These are phyloP conservation scores for Calypte anna DNA, from an alignment of 2,113 vertebrate species.

Conservation along the genomic window DNA sequence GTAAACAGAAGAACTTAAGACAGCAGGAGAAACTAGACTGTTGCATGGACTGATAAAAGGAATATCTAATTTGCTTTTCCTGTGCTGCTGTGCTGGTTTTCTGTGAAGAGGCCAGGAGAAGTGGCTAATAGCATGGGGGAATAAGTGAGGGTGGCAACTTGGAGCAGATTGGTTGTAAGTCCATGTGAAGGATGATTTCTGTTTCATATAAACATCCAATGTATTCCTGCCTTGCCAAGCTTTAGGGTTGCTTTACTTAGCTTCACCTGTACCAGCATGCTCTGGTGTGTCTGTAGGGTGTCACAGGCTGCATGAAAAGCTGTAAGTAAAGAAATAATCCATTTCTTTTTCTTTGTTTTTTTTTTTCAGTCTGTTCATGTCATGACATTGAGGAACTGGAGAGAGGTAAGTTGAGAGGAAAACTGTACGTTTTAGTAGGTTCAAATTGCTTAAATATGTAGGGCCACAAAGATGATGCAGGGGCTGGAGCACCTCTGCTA, in stretches of 20 bases:
- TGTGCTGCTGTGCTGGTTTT: not conserved
- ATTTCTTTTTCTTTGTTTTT: not conserved
- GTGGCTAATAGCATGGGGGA: not conserved
- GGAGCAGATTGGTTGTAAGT: not conserved
- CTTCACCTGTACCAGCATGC: not conserved
- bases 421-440: not conserved
- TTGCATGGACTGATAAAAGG: not conserved
- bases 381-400: slow-evolving; percentile 92
- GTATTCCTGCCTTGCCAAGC: not conserved
- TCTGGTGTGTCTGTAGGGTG: not conserved
- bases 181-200: not conserved
- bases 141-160: not conserved
- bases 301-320: not conserved
- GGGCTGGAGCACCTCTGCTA: too few species aligned
- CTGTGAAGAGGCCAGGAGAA: not conserved
- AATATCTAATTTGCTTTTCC: not conserved
- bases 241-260: not conserved
- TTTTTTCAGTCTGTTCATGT: slow-evolving; percentile 90
- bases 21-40: not conserved
- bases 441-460: not conserved
- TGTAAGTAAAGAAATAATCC: not conserved
- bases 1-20: not conserved
- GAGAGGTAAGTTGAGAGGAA: slow-evolving; percentile 84
- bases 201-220: not conserved
- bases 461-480: too few species aligned